Base-by-base conservation (phyloP, 1,140 invertebrate species). In the Pogonus chalceus region DNA sequence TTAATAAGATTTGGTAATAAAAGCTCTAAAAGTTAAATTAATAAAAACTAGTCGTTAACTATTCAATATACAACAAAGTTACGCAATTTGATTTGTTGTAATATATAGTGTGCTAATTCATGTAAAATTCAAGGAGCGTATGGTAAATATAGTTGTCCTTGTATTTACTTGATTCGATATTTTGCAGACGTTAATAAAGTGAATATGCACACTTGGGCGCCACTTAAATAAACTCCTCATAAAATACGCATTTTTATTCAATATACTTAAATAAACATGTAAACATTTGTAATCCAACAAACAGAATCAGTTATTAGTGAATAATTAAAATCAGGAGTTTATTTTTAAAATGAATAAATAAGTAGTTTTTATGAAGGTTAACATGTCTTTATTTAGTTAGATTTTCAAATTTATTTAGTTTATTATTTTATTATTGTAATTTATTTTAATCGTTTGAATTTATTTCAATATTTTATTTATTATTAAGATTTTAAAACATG, bases 41-140 rank as follows among this genome's bases (percentile, higher is more conserved):
- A n/a, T n/a, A n/a, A n/a, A n/a, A n/a, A n/a, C n/a, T n/a, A n/a
- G n/a, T n/a, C n/a, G n/a, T n/a, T n/a, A n/a, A n/a, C n/a, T n/a
- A n/a, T n/a, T n/a, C n/a, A n/a, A n/a, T n/a, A n/a, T 55, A 31
- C 53, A 31, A 37, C 14, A 37, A n/a, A 37, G 35, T 37, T 37
- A 37, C 14, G 35, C 18, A 37, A 37, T 18, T 18, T 37, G 35
- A n/a, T 37, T 37, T 37, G 35, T 37, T 37, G 35, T 37, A n/a
- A 37, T 37, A 37, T 37, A 37, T 37, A 37, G 35, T 37, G 14
- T 37, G 14, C 35, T 37, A n/a, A n/a, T n/a, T n/a, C n/a, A n/a
- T n/a, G n/a, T n/a, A 12, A 18, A 43, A 43, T 9, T 7, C 18
- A 43, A 43, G 37, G 37, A 43, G 37, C 18, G 37, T 43, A 43